Evolutionary conservation across 2,113 vertebrate genomes (phyloP).

Genomic region (Sclerurus mexicanus): DNA sequence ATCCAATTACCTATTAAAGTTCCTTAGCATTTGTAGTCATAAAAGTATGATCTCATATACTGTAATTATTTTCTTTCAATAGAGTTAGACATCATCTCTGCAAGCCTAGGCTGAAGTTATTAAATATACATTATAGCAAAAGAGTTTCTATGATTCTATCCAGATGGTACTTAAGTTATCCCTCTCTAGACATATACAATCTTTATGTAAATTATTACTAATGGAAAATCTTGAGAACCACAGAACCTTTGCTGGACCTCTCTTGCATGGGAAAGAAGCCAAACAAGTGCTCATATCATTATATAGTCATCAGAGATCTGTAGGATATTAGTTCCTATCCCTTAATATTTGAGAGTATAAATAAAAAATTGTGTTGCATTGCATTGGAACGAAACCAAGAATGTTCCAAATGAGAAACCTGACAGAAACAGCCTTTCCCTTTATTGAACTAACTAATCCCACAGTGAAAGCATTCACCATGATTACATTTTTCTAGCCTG

Average conservation of each 20-base stretch:
- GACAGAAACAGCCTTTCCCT: background rate
- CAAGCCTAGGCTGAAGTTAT: slow-evolving; percentile 21
- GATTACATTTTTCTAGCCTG: background rate
- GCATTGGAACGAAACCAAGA: background rate
- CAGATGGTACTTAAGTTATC: slow-evolving; percentile 26
- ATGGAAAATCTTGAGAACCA: slow-evolving; percentile 43
- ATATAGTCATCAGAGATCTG: background rate
- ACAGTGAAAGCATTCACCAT: background rate
- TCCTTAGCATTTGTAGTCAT: background rate
- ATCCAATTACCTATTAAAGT: slow-evolving; percentile 25
- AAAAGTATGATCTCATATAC: slow-evolving; percentile 45
- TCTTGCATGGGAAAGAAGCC: slow-evolving; percentile 21
- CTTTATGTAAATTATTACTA: slow-evolving; percentile 41
- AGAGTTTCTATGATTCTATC: background rate
- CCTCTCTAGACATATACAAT: slow-evolving; percentile 4
- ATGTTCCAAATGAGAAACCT: background rate
- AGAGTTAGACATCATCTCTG: background rate
- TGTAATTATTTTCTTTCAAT: background rate
- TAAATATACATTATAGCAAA: slow-evolving; percentile 37
- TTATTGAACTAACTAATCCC: background rate
- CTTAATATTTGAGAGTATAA: background rate
- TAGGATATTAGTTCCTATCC: slow-evolving; percentile 1
- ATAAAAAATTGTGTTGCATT: background rate
- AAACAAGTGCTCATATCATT: background rate
- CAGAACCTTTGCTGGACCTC: background rate